phyloP scores from a whole-genome alignment of 2,888 invertebrate genomes.

The Euclidia mi region DNA sequence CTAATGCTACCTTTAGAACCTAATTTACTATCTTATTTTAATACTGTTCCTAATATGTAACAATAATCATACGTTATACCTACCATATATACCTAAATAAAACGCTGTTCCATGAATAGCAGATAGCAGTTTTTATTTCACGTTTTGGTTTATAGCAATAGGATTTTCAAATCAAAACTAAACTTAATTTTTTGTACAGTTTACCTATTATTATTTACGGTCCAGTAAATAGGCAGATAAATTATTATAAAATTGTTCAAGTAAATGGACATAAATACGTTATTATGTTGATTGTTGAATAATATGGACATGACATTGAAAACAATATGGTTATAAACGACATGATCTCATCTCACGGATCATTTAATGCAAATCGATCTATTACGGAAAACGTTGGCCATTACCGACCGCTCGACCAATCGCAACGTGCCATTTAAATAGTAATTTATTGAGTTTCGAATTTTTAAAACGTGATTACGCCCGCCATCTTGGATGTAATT shows the following conservation, averaged over 20 bases:
- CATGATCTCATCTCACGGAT: slow-evolving; percentile 84
- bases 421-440: slow-evolving; percentile 73
- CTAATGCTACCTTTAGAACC: too few relatives aligned
- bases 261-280: slow-evolving; percentile 68
- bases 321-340: slow-evolving; percentile 74
- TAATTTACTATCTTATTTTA: too few relatives aligned
- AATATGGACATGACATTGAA: slow-evolving; percentile 72
- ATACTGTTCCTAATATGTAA: too few relatives aligned
- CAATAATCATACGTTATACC: too few relatives aligned
- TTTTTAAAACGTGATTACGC: slow-evolving; percentile 78
- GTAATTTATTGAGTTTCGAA: slow-evolving; percentile 85
- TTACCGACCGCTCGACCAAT: slow-evolving; percentile 78
- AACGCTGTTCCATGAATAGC: neutral
- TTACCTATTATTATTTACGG: slow-evolving; percentile 37
- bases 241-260: slow-evolving; percentile 58
- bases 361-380: slow-evolving; percentile 88
- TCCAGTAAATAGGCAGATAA: slow-evolving; percentile 42
- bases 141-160: slow-evolving; percentile 7
- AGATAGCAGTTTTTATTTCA: neutral
- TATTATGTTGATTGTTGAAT: slow-evolving; percentile 57
- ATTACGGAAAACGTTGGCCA: slow-evolving; percentile 78
- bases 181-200: slow-evolving; percentile 29
- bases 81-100: too few relatives aligned
- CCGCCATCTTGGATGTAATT: slow-evolving; percentile 83
- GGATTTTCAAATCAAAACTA: slow-evolving; percentile 35